A percentile compares a stretch with the other conserved stretches of the same genome.
Conservation (phyloP, 2,888 invertebrate genomes). For the Microchrysa polita region DNA sequence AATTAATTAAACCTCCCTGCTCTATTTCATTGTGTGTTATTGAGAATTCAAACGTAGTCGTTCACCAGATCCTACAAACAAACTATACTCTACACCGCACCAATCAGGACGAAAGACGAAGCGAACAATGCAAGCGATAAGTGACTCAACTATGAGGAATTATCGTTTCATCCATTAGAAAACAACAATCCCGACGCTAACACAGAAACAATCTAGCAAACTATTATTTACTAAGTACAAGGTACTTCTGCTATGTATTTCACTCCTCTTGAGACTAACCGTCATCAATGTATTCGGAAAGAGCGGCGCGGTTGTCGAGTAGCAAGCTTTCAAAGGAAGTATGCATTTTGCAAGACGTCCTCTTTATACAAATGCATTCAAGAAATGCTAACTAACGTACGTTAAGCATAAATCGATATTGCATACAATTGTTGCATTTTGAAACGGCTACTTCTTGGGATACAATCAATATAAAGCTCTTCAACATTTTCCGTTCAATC, state of each 20-base stretch:
- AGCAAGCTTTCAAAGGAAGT: neutral
- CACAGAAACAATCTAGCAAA: neutral
- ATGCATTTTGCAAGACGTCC: neutral
- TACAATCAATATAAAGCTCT: slow-evolving; percentile 27
- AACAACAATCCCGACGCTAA: neutral
- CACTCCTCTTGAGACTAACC: neutral
- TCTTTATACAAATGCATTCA: neutral
- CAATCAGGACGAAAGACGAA: too few species aligned
- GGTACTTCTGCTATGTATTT: neutral
- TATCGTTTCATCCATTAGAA: too few species aligned
- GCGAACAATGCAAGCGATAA: too few species aligned
- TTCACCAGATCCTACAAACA: too few species aligned
- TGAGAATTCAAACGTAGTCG: too few species aligned
- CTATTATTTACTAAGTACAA: neutral
- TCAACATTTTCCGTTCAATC: slow-evolving; percentile 5
- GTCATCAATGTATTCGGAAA: neutral
- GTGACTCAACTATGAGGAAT: too few species aligned
- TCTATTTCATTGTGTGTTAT: too few species aligned
- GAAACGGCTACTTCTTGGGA: neutral
- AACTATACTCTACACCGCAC: too few species aligned
- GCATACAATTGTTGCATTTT: slow-evolving; percentile 16
- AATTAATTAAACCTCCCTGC: too few species aligned
- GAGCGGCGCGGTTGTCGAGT: too few species aligned
- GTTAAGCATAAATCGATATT: neutral
- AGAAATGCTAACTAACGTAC: neutral